phyloP scores from a whole-genome alignment of 1,140 invertebrate genomes.

The Eulimnadia texana region DNA sequence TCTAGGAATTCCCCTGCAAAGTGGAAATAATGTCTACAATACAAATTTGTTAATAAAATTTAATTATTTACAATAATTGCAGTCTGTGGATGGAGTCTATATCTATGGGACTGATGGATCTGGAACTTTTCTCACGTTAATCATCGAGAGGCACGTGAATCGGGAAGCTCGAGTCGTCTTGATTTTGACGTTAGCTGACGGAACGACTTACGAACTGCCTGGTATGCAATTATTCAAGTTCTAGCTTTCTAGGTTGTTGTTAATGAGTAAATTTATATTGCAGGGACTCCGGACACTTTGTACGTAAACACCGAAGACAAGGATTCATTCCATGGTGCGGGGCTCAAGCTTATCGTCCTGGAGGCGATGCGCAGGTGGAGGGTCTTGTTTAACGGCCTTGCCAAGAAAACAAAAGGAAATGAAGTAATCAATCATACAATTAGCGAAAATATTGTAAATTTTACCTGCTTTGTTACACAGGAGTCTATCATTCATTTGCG shows the following conservation, averaged over 20 bases:
- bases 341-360: conserved; percentile 39
- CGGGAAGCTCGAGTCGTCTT: conserved; percentile 30
- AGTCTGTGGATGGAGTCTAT: conserved; percentile 19
- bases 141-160: conserved; percentile 14
- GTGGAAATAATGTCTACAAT: too few species aligned
- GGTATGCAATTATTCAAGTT: conserved; percentile 30
- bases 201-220: conserved; percentile 32
- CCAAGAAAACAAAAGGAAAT: conserved; percentile 25
- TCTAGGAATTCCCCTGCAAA: too few species aligned
- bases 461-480: too few species aligned
- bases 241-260: too few species aligned
- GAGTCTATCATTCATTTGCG: neutral
- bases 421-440: conserved; percentile 13
- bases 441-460: conserved; percentile 3
- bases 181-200: conserved; percentile 32
- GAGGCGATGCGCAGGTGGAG: conserved; percentile 37
- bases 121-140: conserved; percentile 16
- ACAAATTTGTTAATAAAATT: too few species aligned
- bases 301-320: conserved; percentile 24
- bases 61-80: neutral
- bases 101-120: conserved; percentile 19
- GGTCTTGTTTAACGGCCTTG: conserved; percentile 42
- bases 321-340: conserved; percentile 35
- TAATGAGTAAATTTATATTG: conserved; percentile 7
- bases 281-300: conserved; percentile 32